Evolutionary conservation across 2,113 vertebrate genomes (phyloP).

Genomic region (Myocastor coypus): DNA sequence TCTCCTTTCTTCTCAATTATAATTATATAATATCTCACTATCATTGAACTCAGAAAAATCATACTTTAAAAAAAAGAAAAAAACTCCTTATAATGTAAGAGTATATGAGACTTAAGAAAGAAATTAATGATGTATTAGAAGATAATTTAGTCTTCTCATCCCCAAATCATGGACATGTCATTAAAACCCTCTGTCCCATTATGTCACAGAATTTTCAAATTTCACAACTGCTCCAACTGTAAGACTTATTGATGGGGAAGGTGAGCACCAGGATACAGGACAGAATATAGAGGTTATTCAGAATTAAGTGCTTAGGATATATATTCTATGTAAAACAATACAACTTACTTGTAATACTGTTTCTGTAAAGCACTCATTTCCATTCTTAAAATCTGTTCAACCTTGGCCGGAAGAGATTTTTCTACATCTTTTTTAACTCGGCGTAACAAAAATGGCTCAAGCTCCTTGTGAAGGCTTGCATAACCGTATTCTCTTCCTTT

Average conservation of each 20-base stretch:
- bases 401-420: slow-evolving; percentile 98
- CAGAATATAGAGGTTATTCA: background rate
- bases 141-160: background rate
- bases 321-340: background rate
- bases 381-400: slow-evolving; percentile 98
- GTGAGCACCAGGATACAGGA: background rate
- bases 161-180: background rate
- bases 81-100: background rate
- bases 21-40: slow-evolving; percentile 4
- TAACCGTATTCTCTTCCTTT: slow-evolving; percentile 98
- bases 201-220: background rate
- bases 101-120: background rate
- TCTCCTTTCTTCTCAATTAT: slow-evolving; percentile 32
- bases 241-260: background rate
- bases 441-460: slow-evolving; percentile 97
- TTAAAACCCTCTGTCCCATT: background rate
- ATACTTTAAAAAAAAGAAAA: background rate
- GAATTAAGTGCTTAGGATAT: slow-evolving; percentile 17
- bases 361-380: slow-evolving; percentile 99
- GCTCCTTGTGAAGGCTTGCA: slow-evolving; percentile 97
- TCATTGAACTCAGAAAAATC: background rate
- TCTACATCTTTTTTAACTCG: slow-evolving; percentile 99
- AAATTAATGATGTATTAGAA: background rate
- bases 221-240: background rate
- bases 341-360: slow-evolving; percentile 98